phyloP scores from a whole-genome alignment of 64 coral and sea anemone species.

The Orbicella faveolata region DNA sequence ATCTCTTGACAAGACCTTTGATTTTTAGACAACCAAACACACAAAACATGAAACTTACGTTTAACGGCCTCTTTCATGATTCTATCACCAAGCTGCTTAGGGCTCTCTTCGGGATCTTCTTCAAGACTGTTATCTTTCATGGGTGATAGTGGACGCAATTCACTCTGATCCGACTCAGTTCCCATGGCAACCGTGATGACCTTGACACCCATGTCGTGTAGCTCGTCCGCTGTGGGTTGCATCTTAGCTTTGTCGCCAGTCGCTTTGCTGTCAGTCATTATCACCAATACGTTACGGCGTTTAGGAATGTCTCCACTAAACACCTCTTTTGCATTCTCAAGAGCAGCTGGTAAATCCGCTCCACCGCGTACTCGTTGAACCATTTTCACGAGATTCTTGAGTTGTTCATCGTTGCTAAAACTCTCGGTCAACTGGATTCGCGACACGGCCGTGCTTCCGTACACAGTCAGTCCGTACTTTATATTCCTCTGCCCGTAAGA shows the following conservation, averaged over 20 bases:
- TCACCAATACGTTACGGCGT: conserved; percentile 49
- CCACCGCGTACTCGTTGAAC: background rate
- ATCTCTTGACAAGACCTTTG: too few species aligned
- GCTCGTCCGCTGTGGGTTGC: conserved; percentile 5
- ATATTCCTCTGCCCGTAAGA: conserved; percentile 69
- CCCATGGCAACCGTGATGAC: conserved; percentile 50
- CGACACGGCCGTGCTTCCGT: conserved; percentile 55
- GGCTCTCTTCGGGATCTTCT: conserved; percentile 25
- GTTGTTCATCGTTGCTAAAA: conserved; percentile 33
- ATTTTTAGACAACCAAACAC: too few species aligned
- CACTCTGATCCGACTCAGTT: conserved; percentile 30
- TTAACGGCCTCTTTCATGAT: conserved; percentile 55
- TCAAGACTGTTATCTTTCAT: conserved; percentile 41
- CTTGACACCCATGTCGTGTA: conserved; percentile 37
- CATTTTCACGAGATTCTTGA: conserved; percentile 58
- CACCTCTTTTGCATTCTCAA: conserved; percentile 37
- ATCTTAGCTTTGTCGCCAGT: conserved; percentile 32
- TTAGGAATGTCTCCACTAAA: conserved; percentile 38
- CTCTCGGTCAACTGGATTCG: conserved; percentile 75
- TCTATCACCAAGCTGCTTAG: conserved; percentile 48
- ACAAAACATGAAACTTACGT: conserved; percentile 11
- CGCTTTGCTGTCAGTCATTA: conserved; percentile 65
- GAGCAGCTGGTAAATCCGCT: conserved; percentile 24
- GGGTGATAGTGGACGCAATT: conserved; percentile 33
- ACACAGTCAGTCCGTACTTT: conserved; percentile 70